Base-by-base conservation (phyloP, 1,140 invertebrate species). In the Dinoponera quadriceps region DNA sequence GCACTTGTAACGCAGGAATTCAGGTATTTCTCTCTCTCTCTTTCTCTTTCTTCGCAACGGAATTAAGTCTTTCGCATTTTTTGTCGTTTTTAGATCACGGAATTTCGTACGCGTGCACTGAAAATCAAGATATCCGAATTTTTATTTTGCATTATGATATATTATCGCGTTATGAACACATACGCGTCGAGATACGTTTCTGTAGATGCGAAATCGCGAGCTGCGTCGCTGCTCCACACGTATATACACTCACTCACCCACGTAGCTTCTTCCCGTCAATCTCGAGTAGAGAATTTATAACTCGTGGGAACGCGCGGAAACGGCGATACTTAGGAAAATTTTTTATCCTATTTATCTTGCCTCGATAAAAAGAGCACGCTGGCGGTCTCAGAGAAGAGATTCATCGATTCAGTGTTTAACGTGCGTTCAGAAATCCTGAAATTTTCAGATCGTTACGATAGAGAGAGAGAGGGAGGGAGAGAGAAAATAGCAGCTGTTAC, bases 401-500 rank as follows among this genome's bases (percentile, higher is more conserved):
- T 77, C 49, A 55, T 48, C 20, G 29, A n/a, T n/a, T n/a, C n/a
- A n/a, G n/a, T 44, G 48, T 11, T 77, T 77, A 77, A 77, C 74
- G 44, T 25, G 27, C 48, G 27, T 27, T 51, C 62, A 62, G 74
- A 77, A 77, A 68, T 77, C 65, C 74, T 77, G 27, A 77, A 68
- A 77, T 77, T 62, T 77, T 38, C 13, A 48, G 20, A 77, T 62
- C 74, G 74, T 77, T 77, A 77, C 62, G 62, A 77, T 3, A 5
- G 38, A 44, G 9, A 44, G 38, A 44, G 9, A 44, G 9, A 44
- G 9, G 11, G 38, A 44, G 38, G 11, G 38, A 44, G 38, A 44
- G 38, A 44, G n/a, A n/a, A n/a, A 9, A 44, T 3, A 44, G 74
- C 74, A 77, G 74, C 74, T 77, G 74, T 77, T 77, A 68, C 74